phyloP scores from a whole-genome alignment of 2,888 invertebrate species.

The Lumbricus terrestris region DNA sequence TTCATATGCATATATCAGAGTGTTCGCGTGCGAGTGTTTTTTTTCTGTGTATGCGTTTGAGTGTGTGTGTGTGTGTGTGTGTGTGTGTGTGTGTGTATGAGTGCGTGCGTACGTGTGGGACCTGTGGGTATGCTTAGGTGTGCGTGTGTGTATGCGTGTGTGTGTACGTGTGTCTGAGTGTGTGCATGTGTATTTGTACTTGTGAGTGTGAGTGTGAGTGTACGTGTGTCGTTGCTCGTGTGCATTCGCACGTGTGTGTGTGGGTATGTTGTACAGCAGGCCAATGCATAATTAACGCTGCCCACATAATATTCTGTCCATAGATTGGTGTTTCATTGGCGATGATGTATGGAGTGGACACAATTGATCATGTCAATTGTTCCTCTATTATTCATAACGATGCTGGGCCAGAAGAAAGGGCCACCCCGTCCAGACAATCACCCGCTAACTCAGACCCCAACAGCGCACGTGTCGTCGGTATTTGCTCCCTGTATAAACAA shows the following conservation, averaged over 20 bases:
- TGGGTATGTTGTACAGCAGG: not conserved
- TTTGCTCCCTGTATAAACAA: not conserved
- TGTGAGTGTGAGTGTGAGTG: too few relatives aligned
- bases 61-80: not conserved
- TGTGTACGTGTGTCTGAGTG: not conserved
- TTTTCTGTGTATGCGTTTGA: too few relatives aligned
- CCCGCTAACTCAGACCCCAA: not conserved
- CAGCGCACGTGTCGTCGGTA: not conserved
- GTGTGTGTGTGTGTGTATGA: not conserved
- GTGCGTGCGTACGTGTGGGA: not conserved
- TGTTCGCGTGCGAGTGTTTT: not conserved
- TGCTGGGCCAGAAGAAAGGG: not conserved
- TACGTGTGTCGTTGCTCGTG: too few relatives aligned
- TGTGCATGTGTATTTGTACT: not conserved
- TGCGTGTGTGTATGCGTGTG: not conserved
- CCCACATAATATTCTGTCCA: too few relatives aligned
- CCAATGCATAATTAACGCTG: not conserved
- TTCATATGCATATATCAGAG: too few relatives aligned
- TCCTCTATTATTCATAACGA: not conserved
- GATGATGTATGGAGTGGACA: not conserved
- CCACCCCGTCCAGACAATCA: not conserved
- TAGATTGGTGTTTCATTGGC: not conserved
- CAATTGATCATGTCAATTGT: not conserved
- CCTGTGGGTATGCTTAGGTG: not conserved
- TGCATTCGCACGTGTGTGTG: too few relatives aligned